Conservation (phyloP, 2,888 invertebrate genomes). For the Chymomyza fuscimana region DNA sequence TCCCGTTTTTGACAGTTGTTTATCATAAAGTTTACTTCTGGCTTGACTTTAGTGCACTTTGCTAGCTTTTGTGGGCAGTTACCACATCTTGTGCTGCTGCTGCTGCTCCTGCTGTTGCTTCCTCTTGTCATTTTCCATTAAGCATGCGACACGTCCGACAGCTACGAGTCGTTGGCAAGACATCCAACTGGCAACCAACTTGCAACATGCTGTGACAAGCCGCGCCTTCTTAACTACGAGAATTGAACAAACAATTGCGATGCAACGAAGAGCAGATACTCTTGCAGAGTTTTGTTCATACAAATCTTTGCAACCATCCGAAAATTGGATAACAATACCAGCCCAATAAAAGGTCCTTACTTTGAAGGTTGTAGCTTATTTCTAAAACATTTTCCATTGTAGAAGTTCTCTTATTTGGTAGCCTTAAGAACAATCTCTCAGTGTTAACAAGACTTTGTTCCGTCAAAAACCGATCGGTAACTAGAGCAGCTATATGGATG, state of each 20-base stretch:
- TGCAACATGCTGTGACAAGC: conserved; percentile 4
- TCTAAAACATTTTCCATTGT: too few species aligned
- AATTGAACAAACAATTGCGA: not conserved
- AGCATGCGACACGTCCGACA: conserved; percentile 41
- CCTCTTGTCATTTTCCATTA: conserved; percentile 43
- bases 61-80: not conserved
- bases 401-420: too few species aligned
- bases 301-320: too few species aligned
- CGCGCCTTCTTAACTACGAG: not conserved
- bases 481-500: too few species aligned
- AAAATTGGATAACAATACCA: too few species aligned
- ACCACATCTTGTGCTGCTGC: conserved; percentile 21
- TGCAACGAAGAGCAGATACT: not conserved
- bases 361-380: too few species aligned
- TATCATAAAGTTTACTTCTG: not conserved
- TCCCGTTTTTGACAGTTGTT: not conserved
- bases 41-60: not conserved
- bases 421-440: too few species aligned
- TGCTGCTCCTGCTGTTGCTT: conserved; percentile 25
- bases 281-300: not conserved
- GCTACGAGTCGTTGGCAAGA: conserved; percentile 29
- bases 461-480: too few species aligned
- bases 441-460: too few species aligned
- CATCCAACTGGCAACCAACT: conserved; percentile 9
- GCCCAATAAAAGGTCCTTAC: too few species aligned